These are phyloP conservation scores for Solea solea DNA, from an alignment of 2,113 vertebrate species.

Conservation along the genomic window DNA sequence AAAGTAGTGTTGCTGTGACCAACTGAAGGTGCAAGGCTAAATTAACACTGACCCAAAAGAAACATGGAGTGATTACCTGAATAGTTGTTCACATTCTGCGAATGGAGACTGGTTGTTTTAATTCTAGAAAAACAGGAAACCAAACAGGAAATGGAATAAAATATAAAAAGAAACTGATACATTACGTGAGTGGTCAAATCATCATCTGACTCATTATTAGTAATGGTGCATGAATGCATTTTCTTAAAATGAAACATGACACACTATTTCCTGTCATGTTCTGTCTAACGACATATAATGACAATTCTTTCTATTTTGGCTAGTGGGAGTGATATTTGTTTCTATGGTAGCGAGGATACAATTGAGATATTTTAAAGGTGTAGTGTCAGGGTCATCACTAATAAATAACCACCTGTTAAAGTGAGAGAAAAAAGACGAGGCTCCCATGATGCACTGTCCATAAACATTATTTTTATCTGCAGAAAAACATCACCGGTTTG, in stretches of 20 bases:
- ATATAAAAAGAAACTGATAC: no score
- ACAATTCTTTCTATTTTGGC: background rate
- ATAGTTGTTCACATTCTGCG: background rate
- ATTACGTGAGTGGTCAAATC: background rate
- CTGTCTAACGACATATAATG: background rate
- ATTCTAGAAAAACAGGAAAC: background rate
- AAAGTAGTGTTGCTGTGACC: background rate
- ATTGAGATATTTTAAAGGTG: background rate
- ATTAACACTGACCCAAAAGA: background rate
- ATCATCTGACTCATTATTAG: constrained; percentile 3
- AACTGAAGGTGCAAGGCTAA: background rate
- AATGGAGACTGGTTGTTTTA: background rate
- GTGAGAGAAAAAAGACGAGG: background rate
- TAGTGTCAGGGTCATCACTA: background rate
- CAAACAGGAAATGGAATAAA: background rate
- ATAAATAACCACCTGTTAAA: background rate
- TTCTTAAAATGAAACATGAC: background rate
- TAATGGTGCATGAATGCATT: background rate
- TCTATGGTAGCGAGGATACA: background rate
- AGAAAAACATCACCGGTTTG: background rate
- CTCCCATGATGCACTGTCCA: background rate
- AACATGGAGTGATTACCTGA: background rate
- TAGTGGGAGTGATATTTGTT: background rate
- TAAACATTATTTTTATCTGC: background rate
- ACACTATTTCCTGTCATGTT: background rate